Evolutionary conservation across 2,113 vertebrate species (phyloP).

Genomic region (Chauna torquata): DNA sequence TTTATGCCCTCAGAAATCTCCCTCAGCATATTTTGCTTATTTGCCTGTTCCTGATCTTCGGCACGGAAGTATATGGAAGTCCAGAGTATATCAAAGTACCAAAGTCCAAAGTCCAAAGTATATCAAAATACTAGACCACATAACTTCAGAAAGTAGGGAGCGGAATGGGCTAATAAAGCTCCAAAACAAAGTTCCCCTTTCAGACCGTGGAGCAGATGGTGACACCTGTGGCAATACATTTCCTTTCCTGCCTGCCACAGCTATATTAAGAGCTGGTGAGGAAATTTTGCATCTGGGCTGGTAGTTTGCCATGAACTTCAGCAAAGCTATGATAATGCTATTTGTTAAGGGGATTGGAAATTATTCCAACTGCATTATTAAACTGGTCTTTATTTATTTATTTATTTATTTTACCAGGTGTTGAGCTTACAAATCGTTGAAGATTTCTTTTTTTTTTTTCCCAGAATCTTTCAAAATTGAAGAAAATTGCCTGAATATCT

Average conservation of each 20-base stretch:
- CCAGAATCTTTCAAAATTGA: neutral
- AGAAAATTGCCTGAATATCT: neutral
- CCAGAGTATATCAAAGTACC: too few relatives aligned
- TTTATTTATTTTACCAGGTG: neutral
- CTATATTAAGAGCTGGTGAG: neutral
- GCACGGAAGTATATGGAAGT: neutral
- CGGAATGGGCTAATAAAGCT: neutral
- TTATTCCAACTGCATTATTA: neutral
- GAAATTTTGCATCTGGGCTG: conserved; percentile 38
- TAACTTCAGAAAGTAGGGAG: neutral
- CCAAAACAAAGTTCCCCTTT: conserved; percentile 45
- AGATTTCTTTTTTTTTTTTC: neutral
- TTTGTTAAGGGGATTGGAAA: conserved; percentile 7
- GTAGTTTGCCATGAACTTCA: conserved; percentile 15
- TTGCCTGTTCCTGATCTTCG: neutral
- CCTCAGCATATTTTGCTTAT: neutral
- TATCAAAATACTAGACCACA: neutral
- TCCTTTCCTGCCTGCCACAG: neutral
- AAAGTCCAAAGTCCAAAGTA: too few relatives aligned
- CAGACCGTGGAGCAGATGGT: conserved; percentile 12
- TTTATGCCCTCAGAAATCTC: neutral
- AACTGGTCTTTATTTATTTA: neutral
- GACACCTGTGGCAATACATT: conserved; percentile 45
- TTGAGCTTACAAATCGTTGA: neutral
- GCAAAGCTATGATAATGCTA: conserved; percentile 2